Evolutionary conservation across 2,113 vertebrate species (phyloP).

Genomic region (Gymnarchus niloticus): DNA sequence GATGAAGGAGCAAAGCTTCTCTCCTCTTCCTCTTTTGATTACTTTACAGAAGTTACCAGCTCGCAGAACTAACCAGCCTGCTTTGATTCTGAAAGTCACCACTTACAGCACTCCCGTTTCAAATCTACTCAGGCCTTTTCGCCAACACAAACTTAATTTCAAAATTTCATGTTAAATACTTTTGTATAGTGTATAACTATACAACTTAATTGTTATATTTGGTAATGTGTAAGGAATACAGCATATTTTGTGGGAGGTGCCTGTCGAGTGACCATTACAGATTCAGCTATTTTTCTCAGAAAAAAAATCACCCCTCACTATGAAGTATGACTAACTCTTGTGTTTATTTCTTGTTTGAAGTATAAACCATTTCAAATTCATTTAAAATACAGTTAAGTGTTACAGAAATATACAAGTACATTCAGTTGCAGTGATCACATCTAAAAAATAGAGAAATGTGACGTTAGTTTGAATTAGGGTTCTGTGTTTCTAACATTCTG

Average conservation of each 20-base stretch:
- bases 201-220: not conserved
- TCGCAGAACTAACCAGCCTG: too few species aligned
- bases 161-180: too few species aligned
- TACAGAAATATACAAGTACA: conserved; percentile 43
- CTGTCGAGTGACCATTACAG: not conserved
- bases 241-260: not conserved
- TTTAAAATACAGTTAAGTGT: conserved; percentile 31
- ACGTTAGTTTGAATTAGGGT: conserved; percentile 32
- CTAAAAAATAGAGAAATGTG: conserved; percentile 24
- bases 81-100: too few species aligned
- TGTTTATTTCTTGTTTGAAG: conserved; percentile 25
- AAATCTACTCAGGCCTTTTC: too few species aligned
- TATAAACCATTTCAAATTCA: conserved; percentile 34
- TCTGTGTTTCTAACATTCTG: conserved; percentile 27
- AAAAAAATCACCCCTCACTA: conserved; percentile 12
- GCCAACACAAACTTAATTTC: too few species aligned
- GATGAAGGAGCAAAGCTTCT: too few species aligned
- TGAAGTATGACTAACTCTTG: conserved; percentile 15
- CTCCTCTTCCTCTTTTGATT: too few species aligned
- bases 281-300: not conserved
- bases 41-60: too few species aligned
- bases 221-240: not conserved
- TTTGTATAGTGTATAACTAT: too few species aligned
- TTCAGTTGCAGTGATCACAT: conserved; percentile 33
- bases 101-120: too few species aligned